Percentiles rank a stretch among this genome's conserved stretches.
Conservation (phyloP, 2,888 invertebrate species). For the Drosophila histrio region DNA sequence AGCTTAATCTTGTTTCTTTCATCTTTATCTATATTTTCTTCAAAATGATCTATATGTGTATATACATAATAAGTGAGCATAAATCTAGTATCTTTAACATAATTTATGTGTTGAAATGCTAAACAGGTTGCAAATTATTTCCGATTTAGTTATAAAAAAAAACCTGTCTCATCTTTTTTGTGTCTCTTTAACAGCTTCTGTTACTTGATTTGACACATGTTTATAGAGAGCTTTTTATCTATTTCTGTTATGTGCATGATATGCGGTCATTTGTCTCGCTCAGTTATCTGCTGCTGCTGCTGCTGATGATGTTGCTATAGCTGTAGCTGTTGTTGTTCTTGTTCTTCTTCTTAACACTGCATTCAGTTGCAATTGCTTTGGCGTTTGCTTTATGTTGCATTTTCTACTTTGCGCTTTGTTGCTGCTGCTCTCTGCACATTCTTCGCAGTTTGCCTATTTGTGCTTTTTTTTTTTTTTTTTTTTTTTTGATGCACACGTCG, state of each 20-base stretch:
- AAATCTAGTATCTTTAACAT: neutral
- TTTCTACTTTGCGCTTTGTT: constrained; percentile 50
- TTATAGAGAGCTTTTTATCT: neutral
- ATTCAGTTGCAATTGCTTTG: constrained; percentile 56
- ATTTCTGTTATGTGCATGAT: constrained; percentile 41
- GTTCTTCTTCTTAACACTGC: constrained; percentile 30
- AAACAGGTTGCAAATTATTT: constrained; percentile 18
- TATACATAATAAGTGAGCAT: neutral
- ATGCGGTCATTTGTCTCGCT: constrained; percentile 35
- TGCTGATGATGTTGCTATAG: constrained; percentile 7
- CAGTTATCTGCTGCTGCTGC: constrained; percentile 10
- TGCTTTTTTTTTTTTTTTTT: constrained; percentile 40
- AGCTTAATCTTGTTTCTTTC: constrained; percentile 8
- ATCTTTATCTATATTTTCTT: neutral
- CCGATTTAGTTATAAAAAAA: constrained; percentile 11
- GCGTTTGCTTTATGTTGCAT: constrained; percentile 62
- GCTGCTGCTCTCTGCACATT: constrained; percentile 41
- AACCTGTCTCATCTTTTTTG: neutral
- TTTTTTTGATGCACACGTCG: constrained; percentile 32
- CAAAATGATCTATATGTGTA: constrained; percentile 4
- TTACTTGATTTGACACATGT: neutral
- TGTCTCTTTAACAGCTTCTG: neutral
- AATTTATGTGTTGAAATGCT: neutral
- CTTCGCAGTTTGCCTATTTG: constrained; percentile 70
- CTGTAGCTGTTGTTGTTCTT: neutral